phyloP scores from a whole-genome alignment of 2,797 vertebrate species.

The Vespertilio murinus region DNA sequence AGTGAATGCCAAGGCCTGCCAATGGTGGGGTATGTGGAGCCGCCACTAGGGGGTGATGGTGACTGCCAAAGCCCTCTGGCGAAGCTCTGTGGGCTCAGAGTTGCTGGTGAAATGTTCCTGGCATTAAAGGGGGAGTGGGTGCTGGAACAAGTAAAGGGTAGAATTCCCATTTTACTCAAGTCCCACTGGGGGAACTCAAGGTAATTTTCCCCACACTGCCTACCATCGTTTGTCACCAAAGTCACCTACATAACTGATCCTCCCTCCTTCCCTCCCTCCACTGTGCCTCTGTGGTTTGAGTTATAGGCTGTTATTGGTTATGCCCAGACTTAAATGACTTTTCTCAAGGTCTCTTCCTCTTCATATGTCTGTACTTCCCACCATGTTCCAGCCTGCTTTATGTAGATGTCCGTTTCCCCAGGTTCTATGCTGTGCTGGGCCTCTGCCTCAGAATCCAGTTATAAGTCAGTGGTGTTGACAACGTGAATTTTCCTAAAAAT shows the following conservation, averaged over 20 bases:
- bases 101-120: neutral
- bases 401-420: neutral
- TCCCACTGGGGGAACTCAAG: neutral
- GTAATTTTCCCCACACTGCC: neutral
- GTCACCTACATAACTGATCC: neutral
- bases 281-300: neutral
- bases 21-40: constrained; percentile 13
- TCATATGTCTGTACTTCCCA: neutral
- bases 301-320: neutral
- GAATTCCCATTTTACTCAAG: neutral
- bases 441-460: constrained; percentile 14
- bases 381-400: neutral
- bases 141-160: neutral
- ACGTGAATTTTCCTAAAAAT: constrained; percentile 46
- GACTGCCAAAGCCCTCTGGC: neutral
- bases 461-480: neutral
- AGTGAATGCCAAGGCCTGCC: neutral
- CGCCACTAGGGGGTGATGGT: constrained; percentile 68
- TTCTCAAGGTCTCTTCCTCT: neutral
- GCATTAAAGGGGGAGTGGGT: neutral
- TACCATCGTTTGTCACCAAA: neutral
- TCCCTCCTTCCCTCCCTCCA: neutral
- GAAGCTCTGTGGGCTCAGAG: neutral
- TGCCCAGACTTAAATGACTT: neutral
- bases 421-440: neutral